Evolutionary conservation across 2,797 vertebrate species (phyloP).

Genomic region (Discoglossus pictus): DNA sequence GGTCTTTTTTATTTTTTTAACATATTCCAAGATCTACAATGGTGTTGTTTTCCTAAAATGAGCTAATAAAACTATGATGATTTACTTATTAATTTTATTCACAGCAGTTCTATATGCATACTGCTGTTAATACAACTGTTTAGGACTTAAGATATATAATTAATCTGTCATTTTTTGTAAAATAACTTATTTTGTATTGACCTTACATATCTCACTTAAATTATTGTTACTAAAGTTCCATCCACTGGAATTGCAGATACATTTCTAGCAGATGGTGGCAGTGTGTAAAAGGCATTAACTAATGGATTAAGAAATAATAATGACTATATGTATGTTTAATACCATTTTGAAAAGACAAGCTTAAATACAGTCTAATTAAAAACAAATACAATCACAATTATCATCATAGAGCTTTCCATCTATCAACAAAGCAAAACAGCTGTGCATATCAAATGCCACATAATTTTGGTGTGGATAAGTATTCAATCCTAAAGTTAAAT

Average conservation of each 20-base stretch:
- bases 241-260: constrained; percentile 2
- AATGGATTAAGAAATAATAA: constrained; percentile 43
- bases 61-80: constrained; percentile 11
- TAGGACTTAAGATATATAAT: constrained; percentile 17
- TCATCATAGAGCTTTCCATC: constrained; percentile 26
- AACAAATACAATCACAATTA: constrained; percentile 41
- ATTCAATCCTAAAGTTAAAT: constrained; percentile 25
- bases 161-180: constrained; percentile 14
- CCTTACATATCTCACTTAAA: constrained; percentile 6
- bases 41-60: constrained; percentile 1
- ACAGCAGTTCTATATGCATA: constrained; percentile 19
- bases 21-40: background rate
- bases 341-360: constrained; percentile 25
- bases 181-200: constrained; percentile 25
- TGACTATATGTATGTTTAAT: constrained; percentile 21
- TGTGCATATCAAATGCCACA: constrained; percentile 24
- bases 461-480: constrained; percentile 18
- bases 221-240: background rate
- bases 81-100: constrained; percentile 27
- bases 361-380: constrained; percentile 39
- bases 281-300: constrained; percentile 15
- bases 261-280: constrained; percentile 30
- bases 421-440: constrained; percentile 36
- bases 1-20: too few relatives aligned
- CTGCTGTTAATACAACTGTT: constrained; percentile 20